Evolutionary conservation across 1,140 invertebrate genomes (phyloP).

Genomic region (Lepidurus packardi): DNA sequence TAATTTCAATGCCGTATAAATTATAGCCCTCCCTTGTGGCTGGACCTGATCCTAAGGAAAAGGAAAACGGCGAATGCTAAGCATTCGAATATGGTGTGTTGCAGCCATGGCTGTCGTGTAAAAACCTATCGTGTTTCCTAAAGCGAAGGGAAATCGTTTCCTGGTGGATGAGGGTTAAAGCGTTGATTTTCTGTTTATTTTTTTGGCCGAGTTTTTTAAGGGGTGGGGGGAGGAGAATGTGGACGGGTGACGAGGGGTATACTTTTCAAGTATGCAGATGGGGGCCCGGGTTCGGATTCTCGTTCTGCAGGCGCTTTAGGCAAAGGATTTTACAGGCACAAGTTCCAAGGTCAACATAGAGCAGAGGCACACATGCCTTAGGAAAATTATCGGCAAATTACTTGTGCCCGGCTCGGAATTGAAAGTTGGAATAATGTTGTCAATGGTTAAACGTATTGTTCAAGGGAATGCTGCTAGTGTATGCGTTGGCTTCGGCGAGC

Average conservation of each 20-base stretch:
- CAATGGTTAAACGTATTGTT: not conserved
- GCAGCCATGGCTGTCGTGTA: not conserved
- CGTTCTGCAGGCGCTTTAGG: constrained; percentile 20
- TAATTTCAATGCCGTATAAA: not conserved
- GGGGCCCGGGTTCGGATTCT: not conserved
- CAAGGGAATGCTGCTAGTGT: not conserved
- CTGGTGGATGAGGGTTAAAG: not conserved
- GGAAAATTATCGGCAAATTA: not conserved
- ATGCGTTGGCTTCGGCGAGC: not conserved
- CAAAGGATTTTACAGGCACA: constrained; percentile 1
- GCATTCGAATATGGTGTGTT: not conserved
- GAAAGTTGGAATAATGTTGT: not conserved
- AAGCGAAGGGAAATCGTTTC: not conserved
- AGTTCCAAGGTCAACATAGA: not conserved
- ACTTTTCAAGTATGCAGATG: constrained; percentile 5
- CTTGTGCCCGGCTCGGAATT: not conserved
- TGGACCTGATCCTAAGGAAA: not conserved
- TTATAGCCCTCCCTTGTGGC: not conserved
- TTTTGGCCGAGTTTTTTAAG: not conserved
- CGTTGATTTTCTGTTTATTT: not conserved
- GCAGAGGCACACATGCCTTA: not conserved
- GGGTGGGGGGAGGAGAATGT: not conserved
- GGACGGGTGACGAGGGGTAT: not conserved
- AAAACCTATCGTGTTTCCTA: not conserved
- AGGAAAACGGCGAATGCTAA: not conserved